Base-by-base conservation (phyloP, 2,888 invertebrate species). In the Drosophila anomelani region DNA sequence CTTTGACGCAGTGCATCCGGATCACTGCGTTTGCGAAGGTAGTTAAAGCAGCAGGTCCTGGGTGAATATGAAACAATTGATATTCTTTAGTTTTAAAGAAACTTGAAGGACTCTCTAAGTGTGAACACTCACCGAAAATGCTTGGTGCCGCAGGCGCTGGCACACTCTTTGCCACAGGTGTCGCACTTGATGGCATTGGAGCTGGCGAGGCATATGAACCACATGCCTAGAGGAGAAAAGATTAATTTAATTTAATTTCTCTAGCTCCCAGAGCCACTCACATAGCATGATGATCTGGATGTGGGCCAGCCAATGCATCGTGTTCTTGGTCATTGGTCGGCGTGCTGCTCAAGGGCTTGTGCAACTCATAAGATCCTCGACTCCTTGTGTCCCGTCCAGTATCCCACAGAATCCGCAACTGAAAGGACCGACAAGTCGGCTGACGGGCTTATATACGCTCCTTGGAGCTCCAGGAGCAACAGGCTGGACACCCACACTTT, bases 11-110 rank as follows among this genome's bases (percentile, higher is more conserved):
- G 81, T 15, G 86, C 82, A 32, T 86, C 89, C 1, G 91, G 88
- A 77, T 92, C 90, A 47, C 92, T 92, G 62, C 94, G 92, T 80
- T 95, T 95, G 75, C 94, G 94, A 79, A 95, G 92, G 88, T 95
- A 95, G 90, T 95, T 95, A 90, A 95, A 95, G 83, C 95, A 95
- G 79, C 95, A 95, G 13, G 95, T 94, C 43, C 95, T 94, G 5
- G 7, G 20, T 2, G 6, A 39, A 54, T 10, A 10, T 8, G 12
- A 7, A 10, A 32, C 15, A 20, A 29, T 29, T 1, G 7, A n/a
- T n/a, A 12, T 43, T 7, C 4, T n/a, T 0, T 20, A 13, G 5
- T 3, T 13, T 34, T 51, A 4, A 23, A 10, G n/a, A 7, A 6
- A 13, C 6, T 15, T 23, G 12, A 8, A 6, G n/a, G 4, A 6